Conservation (phyloP, 2,888 invertebrate genomes). For the Apamea anceps region DNA sequence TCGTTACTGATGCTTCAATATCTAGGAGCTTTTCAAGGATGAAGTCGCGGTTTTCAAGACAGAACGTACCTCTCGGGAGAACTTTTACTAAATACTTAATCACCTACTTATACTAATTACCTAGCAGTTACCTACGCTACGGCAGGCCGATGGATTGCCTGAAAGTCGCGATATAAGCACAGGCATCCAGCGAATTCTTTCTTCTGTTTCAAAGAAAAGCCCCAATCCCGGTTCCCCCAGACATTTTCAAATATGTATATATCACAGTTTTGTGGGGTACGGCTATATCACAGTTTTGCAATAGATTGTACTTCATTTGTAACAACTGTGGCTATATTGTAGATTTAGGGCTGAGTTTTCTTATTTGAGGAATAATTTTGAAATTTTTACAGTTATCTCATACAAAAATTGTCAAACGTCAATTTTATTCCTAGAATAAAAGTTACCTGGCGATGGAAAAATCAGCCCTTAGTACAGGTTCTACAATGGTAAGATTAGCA, state of each 20-base stretch:
- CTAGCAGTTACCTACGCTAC: neutral
- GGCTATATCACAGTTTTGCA: neutral
- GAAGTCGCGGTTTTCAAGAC: neutral
- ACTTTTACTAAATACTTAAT: neutral
- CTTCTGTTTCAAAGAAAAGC: neutral
- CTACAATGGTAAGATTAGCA: neutral
- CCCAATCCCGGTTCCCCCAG: neutral
- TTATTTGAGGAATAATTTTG: too few relatives aligned
- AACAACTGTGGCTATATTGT: neutral
- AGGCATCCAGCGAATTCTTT: neutral
- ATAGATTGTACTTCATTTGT: neutral
- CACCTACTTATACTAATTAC: neutral
- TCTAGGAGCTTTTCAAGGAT: conserved; percentile 19
- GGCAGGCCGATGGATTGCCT: too few relatives aligned
- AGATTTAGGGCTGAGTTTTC: neutral
- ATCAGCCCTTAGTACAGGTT: neutral
- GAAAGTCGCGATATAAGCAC: neutral
- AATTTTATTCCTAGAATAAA: too few relatives aligned
- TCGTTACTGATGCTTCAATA: conserved; percentile 17
- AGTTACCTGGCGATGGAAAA: too few relatives aligned
- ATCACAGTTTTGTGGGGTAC: neutral
- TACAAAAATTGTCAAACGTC: too few relatives aligned
- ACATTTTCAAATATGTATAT: neutral
- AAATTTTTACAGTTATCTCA: too few relatives aligned
- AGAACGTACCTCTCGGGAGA: neutral